Evolutionary conservation across 92 coral and sea anemone genomes (phyloP), one percentile per base, ranked within the genome.

Genomic region (Virgularia gustaviana): DNA sequence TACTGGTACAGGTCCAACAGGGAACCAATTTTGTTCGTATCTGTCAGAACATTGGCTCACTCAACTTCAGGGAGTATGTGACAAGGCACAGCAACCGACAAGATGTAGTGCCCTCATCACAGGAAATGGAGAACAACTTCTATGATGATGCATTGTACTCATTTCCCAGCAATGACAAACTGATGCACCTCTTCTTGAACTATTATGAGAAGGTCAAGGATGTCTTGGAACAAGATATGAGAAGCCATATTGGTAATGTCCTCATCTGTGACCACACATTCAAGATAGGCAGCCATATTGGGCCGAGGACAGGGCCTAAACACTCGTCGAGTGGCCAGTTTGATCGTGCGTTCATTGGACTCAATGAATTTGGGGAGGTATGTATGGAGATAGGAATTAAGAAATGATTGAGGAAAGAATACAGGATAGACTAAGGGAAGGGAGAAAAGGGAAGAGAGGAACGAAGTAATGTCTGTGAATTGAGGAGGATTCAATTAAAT

Each of bases 231-330:
- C 85, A 70, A 41, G 78, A 74, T 49, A 83, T 84, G 79, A 35
- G 73, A 8, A 87, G 67, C 36, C 71, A 72, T 28, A 65, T 64
- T 33, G 92, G 84, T 24, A 87, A 77, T 45, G 81, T 84, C 20
- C 67, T 87, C 12, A 76, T 85, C 11, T 88, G 88, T 81, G 94
- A 88, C 51, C 87, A 84, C 78, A 84, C 89, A 13, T 78, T 88
- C 28, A 88, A 55, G 52, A 81, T 81, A 6, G 83, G 83, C 25
- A 87, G 83, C 52, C 82, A 83, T 37, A 75, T 87, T 53, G 85
- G 85, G 8, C 60, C 66, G 12, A 67, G 74, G 24, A 76, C 83
- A 10, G 56, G 82, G 9, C 70, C 71, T 13, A 81, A 85, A 19
- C 77, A 77, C 6, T 74, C 67, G 44, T 81, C 79, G 45, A 83